phyloP scores from a whole-genome alignment of 2,888 invertebrate genomes.

The Carcina quercana region DNA sequence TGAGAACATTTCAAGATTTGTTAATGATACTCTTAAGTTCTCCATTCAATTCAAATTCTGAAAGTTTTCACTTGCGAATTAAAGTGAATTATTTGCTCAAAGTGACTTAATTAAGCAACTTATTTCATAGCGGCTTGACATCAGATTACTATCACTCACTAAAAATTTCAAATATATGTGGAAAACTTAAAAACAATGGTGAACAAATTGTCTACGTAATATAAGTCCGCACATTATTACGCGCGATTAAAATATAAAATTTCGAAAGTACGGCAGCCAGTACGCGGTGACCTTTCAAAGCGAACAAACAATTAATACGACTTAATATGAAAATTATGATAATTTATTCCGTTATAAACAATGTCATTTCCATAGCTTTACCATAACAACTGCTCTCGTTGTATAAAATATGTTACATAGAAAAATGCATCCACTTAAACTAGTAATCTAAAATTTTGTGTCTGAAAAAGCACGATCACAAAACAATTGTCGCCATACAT shows the following conservation, averaged over 20 bases:
- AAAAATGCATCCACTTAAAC: too few species aligned
- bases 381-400: background rate
- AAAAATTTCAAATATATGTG: background rate
- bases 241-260: background rate
- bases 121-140: constrained; percentile 11
- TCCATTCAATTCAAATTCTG: constrained; percentile 2
- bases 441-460: too few species aligned
- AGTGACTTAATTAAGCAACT: constrained; percentile 11
- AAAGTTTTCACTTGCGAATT: constrained; percentile 3
- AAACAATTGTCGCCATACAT: too few species aligned
- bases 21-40: too few species aligned
- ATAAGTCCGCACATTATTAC: too few species aligned
- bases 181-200: background rate
- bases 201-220: too few species aligned
- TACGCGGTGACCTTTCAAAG: constrained; percentile 7
- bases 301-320: constrained; percentile 11
- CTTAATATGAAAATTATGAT: constrained; percentile 20
- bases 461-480: too few species aligned
- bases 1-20: too few species aligned
- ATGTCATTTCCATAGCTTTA: background rate
- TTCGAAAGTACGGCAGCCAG: too few species aligned
- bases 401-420: too few species aligned
- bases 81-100: constrained; percentile 12
- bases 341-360: constrained; percentile 19
- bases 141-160: background rate